A percentile compares a stretch with the other conserved stretches of the same genome.
Conservation (phyloP, 2,113 vertebrate species). For the Amblyopsis rosae region DNA sequence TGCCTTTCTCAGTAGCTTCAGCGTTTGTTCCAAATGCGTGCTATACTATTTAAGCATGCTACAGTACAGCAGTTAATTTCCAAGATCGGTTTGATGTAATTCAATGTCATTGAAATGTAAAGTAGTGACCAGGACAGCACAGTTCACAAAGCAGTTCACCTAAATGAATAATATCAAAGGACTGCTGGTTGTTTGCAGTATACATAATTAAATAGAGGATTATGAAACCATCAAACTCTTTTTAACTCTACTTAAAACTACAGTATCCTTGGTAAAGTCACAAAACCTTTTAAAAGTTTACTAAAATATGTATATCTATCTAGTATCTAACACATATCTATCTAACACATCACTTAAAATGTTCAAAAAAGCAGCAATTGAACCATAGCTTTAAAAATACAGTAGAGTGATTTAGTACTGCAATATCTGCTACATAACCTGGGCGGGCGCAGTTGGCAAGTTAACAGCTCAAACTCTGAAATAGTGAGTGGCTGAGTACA, state of each 20-base stretch:
- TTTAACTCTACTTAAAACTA: not conserved
- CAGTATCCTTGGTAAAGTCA: not conserved
- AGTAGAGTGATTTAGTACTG: too few species aligned
- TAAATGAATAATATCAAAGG: slow-evolving; percentile 4
- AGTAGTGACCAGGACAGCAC: not conserved
- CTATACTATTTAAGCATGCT: too few species aligned
- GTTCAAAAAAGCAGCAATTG: too few species aligned
- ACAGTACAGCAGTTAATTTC: not conserved
- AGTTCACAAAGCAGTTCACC: not conserved
- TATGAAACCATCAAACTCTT: not conserved
- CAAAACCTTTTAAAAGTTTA: not conserved
- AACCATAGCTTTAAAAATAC: too few species aligned
- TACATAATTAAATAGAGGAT: not conserved
- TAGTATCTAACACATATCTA: too few species aligned
- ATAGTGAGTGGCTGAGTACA: too few species aligned
- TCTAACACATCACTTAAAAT: too few species aligned
- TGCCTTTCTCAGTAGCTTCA: slow-evolving; percentile 13
- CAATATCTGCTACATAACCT: too few species aligned
- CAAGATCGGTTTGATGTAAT: slow-evolving; percentile 17
- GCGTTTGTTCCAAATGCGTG: slow-evolving; percentile 16
- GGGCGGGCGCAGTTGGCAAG: too few species aligned
- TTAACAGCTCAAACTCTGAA: too few species aligned
- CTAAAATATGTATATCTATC: too few species aligned
- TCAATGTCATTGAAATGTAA: slow-evolving; percentile 16
- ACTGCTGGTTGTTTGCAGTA: not conserved